Base-by-base conservation (phyloP, 2,113 vertebrate species). In the Etheostoma cragini region DNA sequence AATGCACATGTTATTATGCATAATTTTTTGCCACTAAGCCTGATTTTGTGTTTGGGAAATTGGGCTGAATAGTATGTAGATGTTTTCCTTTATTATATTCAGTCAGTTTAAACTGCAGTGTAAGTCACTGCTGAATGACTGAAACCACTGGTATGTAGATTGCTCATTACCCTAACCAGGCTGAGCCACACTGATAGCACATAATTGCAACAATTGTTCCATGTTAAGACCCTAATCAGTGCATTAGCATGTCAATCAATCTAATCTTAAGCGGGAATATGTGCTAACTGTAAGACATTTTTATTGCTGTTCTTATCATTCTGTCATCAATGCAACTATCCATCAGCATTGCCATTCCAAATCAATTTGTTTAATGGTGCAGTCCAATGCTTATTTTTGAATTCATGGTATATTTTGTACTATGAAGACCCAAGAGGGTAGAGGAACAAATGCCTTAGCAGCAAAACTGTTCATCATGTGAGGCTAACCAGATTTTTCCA, bases 191-290 rank as follows among this genome's bases (percentile, higher is more conserved):
- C 47, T 78, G 75, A 81, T 78, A 65, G 60, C 61, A 63, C 56
- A 50, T 78, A 83, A 79, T 74, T 85, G 72, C 74, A 85, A 61
- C 69, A 81, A 80, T 72, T 83, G 74, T 85, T 85, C 70, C 62
- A 76, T 86, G 80, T 82, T 82, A 67, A 82, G 49, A 72, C 52
- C 60, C 72, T 76, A 79, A 82, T 86, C 64, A 72, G 62, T 1
- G 38, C 61, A 63, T 82, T 82, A 63, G 62, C 68, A 78, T 70
- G 69, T 87, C 78, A 65, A 22, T 77, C 64, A 26, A 67, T 86
- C 69, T 80, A 71, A 84, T 72, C 46, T 65, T 5, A 50, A 70
- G 60, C 13, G 8, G 69, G 45, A 69, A 78, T 49, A 86, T 67
- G 75, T 73, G 65, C 64, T 70, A 70, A 67, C 56, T 45, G 76